phyloP scores from a whole-genome alignment of 2,888 invertebrate genomes.

The Stenodera caucasica region DNA sequence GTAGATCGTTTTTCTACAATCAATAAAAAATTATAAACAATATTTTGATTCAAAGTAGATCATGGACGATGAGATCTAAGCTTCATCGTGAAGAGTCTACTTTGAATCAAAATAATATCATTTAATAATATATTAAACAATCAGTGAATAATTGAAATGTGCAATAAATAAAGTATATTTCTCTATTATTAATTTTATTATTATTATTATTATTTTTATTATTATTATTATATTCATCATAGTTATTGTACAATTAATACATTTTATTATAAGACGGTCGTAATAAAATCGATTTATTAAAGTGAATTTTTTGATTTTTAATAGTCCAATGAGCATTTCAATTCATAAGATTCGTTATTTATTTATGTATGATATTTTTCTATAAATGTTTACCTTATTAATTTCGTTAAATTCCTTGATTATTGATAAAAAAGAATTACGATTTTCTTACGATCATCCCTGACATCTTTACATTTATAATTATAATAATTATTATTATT shows the following conservation, averaged over 20 bases:
- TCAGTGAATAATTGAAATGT: not conserved
- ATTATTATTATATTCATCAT: not conserved
- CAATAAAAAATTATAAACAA: too few relatives aligned
- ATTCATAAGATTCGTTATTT: not conserved
- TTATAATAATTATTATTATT: not conserved
- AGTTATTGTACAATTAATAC: not conserved
- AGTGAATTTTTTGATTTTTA: not conserved
- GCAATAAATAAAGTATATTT: not conserved
- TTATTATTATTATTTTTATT: not conserved
- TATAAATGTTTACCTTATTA: not conserved
- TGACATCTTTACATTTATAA: constrained; percentile 18
- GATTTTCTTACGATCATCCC: constrained; percentile 17
- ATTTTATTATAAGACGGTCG: not conserved
- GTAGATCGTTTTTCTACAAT: too few relatives aligned
- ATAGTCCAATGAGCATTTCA: not conserved
- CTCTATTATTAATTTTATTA: not conserved
- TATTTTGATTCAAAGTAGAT: not conserved
- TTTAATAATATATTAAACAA: not conserved
- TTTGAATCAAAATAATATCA: not conserved
- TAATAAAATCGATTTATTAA: not conserved
- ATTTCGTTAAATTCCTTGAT: not conserved
- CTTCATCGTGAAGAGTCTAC: not conserved
- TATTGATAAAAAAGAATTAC: constrained; percentile 3
- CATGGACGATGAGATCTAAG: not conserved
- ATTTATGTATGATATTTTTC: not conserved